Evolutionary conservation across 2,888 invertebrate genomes (phyloP), one percentile per base, ranked within the genome.

Genomic region (Piscicola geometra): DNA sequence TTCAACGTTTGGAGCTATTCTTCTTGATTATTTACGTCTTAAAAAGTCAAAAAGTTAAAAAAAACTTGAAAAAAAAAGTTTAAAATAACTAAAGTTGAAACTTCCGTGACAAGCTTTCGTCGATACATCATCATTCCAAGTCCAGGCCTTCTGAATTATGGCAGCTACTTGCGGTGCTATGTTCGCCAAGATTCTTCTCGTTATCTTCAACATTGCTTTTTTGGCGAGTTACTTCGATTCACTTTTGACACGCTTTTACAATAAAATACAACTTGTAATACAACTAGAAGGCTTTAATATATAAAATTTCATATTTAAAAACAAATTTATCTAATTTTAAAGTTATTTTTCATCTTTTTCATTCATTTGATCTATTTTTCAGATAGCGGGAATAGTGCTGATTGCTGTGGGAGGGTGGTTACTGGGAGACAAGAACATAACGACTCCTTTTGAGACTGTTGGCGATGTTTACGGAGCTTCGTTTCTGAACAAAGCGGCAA

Each of bases 171-270:
- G 76, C 28, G 76, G 76, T 25, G 76, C 73, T n/a, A 76, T 2
- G 1, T 73, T 72, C 30, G 76, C 76, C 33, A 76, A 73, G 25
- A 35, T 72, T 28, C 47, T 76, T 50, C 47, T 76, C n/a, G 41
- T 76, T 28, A 67, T 76, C 9, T 76, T 52, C 76, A 76, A 76
- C 68, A 67, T 76, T 28, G 21, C 73, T 32, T 76, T 76, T 32
- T 71, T 76, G 35, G 76, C 73, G 52, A 72, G 76, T 66, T n/a
- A n/a, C n/a, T n/a, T n/a, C n/a, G n/a, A n/a, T n/a, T n/a, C n/a
- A n/a, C n/a, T n/a, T n/a, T n/a, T n/a, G n/a, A n/a, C n/a, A n/a
- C n/a, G n/a, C n/a, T n/a, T n/a, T n/a, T n/a, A n/a, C n/a, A n/a
- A n/a, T n/a, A n/a, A n/a, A n/a, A n/a, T n/a, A n/a, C 36, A 25